These are phyloP conservation scores for Drosophila sordidapex DNA, from an alignment of 2,888 invertebrate genomes.

Conservation along the genomic window DNA sequence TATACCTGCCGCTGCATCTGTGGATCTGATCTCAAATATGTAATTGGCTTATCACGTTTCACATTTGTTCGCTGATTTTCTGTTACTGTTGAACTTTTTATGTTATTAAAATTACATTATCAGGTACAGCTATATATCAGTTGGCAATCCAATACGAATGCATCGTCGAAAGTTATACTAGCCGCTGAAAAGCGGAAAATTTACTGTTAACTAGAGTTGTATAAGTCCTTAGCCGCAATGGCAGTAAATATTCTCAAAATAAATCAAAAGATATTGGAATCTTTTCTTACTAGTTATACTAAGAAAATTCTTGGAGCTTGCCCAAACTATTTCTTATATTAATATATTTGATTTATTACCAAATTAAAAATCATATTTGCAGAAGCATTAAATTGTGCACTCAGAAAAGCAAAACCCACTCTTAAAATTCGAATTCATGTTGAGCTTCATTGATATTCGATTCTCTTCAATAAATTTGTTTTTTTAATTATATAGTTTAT, in stretches of 20 bases:
- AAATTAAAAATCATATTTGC: background rate
- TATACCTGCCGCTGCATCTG: constrained; percentile 12
- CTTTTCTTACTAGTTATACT: background rate
- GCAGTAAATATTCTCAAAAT: background rate
- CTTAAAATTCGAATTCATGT: background rate
- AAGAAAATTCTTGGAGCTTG: background rate
- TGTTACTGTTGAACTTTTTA: background rate
- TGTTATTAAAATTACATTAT: constrained; percentile 2
- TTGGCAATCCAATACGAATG: background rate
- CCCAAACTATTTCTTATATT: background rate
- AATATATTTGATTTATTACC: background rate
- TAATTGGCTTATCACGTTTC: constrained; percentile 49
- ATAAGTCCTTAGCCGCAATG: background rate
- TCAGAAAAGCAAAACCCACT: background rate
- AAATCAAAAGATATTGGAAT: background rate
- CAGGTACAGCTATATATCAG: background rate
- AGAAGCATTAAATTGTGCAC: background rate
- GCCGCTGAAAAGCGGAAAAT: background rate
- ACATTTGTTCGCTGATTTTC: constrained; percentile 27
- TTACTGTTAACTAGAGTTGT: background rate
- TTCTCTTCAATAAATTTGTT: background rate
- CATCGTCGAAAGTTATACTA: too few species aligned
- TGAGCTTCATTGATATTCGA: background rate
- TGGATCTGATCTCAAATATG: constrained; percentile 34
- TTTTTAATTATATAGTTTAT: background rate